A percentile compares a stretch with the other conserved stretches of the same genome.
Conservation (phyloP, 2,113 vertebrate species). For the Spea multiplicata region DNA sequence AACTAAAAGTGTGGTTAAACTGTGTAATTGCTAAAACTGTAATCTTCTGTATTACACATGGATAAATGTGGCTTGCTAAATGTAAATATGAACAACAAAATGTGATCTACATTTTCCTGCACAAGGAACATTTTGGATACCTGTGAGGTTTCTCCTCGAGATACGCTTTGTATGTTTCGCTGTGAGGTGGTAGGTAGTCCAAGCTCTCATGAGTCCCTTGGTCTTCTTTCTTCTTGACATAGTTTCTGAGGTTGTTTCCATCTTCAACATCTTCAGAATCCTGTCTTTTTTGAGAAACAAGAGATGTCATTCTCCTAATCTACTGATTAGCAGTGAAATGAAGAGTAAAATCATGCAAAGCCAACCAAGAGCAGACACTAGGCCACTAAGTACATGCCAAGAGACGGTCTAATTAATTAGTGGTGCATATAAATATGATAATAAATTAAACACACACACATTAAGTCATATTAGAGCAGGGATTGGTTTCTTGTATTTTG, state of each 20-base stretch:
- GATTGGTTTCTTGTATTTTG: slow-evolving; percentile 7
- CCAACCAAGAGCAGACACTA: too few species aligned
- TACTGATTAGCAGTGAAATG: neutral
- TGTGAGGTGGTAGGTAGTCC: slow-evolving; percentile 57
- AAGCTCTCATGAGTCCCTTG: slow-evolving; percentile 41
- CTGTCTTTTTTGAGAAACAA: slow-evolving; percentile 18
- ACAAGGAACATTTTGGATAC: slow-evolving; percentile 34
- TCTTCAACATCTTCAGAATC: neutral
- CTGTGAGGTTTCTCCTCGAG: slow-evolving; percentile 48
- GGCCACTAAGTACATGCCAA: neutral
- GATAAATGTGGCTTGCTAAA: neutral
- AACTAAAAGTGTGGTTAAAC: too few species aligned
- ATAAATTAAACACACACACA: slow-evolving; percentile 4
- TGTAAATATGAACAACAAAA: neutral
- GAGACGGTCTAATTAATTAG: neutral
- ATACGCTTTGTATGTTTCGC: slow-evolving; percentile 51
- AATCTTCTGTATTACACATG: neutral
- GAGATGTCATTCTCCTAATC: slow-evolving; percentile 25
- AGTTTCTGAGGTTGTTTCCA: neutral
- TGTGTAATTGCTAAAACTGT: too few species aligned
- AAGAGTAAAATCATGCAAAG: too few species aligned
- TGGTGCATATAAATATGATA: neutral
- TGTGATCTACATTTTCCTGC: too few species aligned
- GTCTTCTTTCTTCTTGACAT: slow-evolving; percentile 26
- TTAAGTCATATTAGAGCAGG: neutral